phyloP scores from a whole-genome alignment of 2,797 vertebrate genomes.

The Crypturellus tataupa region DNA sequence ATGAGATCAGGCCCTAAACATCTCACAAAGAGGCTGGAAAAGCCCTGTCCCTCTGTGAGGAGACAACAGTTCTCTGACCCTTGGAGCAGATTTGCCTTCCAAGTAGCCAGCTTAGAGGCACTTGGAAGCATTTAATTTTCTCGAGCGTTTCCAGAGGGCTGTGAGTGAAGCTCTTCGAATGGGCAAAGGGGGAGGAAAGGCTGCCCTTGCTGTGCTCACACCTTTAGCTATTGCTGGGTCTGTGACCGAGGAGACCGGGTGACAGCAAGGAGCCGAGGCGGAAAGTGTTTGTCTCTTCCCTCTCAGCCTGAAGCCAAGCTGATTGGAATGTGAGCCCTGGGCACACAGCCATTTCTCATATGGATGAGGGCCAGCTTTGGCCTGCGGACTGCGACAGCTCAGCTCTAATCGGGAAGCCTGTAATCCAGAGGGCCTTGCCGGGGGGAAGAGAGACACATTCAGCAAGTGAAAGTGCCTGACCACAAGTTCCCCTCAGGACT shows the following conservation, averaged over 20 bases:
- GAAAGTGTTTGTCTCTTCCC: not conserved
- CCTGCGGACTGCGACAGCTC: constrained; percentile 18
- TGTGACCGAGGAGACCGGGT: not conserved
- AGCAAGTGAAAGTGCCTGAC: constrained; percentile 41
- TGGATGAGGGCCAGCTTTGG: constrained; percentile 34
- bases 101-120: not conserved
- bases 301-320: not conserved
- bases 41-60: not conserved
- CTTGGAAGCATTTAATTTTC: not conserved
- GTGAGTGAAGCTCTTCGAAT: not conserved
- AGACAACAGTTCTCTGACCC: not conserved
- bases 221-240: not conserved
- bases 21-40: not conserved
- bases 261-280: not conserved
- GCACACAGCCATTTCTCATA: constrained; percentile 54
- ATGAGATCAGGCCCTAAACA: not conserved
- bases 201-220: not conserved
- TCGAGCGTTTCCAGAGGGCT: not conserved
- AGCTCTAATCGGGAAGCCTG: constrained; percentile 45
- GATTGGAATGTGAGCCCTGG: constrained; percentile 51
- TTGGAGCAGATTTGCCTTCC: not conserved
- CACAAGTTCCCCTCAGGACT: not conserved
- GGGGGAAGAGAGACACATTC: constrained; percentile 14
- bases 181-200: accelerated
- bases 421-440: constrained; percentile 50